These are phyloP conservation scores for Nowickia ferox DNA, from an alignment of 2,888 invertebrate genomes.

Conservation along the genomic window DNA sequence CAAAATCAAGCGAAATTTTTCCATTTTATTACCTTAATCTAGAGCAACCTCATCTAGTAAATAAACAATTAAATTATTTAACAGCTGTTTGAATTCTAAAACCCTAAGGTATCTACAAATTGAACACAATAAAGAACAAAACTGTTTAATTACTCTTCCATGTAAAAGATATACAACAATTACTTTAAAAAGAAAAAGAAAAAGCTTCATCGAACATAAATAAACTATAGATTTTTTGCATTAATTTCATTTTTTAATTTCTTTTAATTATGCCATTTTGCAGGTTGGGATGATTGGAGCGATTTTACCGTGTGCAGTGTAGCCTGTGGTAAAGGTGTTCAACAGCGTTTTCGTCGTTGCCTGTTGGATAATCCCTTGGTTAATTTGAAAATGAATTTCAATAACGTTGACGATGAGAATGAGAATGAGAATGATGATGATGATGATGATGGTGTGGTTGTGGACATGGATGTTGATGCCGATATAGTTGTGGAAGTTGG, in stretches of 20 bases:
- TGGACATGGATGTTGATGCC: slow-evolving; percentile 79
- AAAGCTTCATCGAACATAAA: slow-evolving; percentile 39
- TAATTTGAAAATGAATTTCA: slow-evolving; percentile 81
- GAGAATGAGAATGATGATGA: slow-evolving; percentile 73
- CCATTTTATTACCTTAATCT: no score
- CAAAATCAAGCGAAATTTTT: no score
- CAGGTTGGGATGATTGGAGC: slow-evolving; percentile 83
- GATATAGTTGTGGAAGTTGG: slow-evolving; percentile 72
- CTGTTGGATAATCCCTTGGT: slow-evolving; percentile 82
- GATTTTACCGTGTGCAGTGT: slow-evolving; percentile 83
- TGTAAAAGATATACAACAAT: slow-evolving; percentile 43
- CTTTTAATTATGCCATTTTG: slow-evolving; percentile 32
- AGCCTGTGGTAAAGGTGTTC: slow-evolving; percentile 83
- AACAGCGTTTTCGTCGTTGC: slow-evolving; percentile 83
- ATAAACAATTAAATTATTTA: not conserved
- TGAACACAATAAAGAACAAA: not conserved
- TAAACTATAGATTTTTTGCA: slow-evolving; percentile 19
- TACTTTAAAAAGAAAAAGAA: slow-evolving; percentile 41
- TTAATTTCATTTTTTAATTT: not conserved
- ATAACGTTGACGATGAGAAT: slow-evolving; percentile 74
- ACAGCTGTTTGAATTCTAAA: not conserved
- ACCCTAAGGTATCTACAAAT: slow-evolving; percentile 3
- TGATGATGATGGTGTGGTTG: slow-evolving; percentile 73
- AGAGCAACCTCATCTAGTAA: no score
- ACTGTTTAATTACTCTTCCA: slow-evolving; percentile 46